phyloP scores from a whole-genome alignment of 1,140 invertebrate genomes.

The Diplogasteroides magnus region DNA sequence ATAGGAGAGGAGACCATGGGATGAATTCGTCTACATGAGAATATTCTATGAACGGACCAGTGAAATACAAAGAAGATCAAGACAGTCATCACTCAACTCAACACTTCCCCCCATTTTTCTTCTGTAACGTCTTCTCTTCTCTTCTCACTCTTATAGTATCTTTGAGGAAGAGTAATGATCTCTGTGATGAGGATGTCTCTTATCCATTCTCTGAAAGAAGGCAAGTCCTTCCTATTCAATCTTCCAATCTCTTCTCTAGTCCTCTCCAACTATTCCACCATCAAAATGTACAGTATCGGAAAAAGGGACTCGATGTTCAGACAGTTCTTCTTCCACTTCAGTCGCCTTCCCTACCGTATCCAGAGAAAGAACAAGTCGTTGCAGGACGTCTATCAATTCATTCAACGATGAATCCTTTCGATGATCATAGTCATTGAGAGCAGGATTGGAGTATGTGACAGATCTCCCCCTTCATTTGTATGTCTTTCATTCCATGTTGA shows the following conservation, averaged over 20 bases:
- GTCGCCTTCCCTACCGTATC: slow-evolving; percentile 1
- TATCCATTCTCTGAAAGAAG: slow-evolving; percentile 28
- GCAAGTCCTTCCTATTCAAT: slow-evolving; percentile 23
- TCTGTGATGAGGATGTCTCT: slow-evolving; percentile 32
- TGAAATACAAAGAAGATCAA: slow-evolving; percentile 10
- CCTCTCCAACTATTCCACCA: not conserved
- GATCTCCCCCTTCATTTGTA: too few relatives aligned
- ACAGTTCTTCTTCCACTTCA: too few relatives aligned
- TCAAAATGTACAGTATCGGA: not conserved
- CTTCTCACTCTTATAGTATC: not conserved
- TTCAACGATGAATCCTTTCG: slow-evolving; percentile 22
- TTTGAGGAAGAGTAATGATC: slow-evolving; percentile 18
- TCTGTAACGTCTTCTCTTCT: slow-evolving; percentile 21
- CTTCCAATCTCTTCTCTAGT: slow-evolving; percentile 19
- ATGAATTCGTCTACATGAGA: slow-evolving; percentile 12
- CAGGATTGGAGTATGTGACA: too few relatives aligned
- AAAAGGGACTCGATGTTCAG: not conserved
- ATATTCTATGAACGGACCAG: slow-evolving; percentile 29
- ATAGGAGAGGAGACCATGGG: slow-evolving; percentile 25
- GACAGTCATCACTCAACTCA: not conserved
- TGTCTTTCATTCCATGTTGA: too few relatives aligned
- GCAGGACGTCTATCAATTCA: slow-evolving; percentile 22
- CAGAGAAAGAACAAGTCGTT: not conserved
- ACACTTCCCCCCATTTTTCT: slow-evolving; percentile 26
- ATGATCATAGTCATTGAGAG: slow-evolving; percentile 21